Evolutionary conservation across 2,797 vertebrate genomes (phyloP).

Genomic region (Bovichtus variegatus): DNA sequence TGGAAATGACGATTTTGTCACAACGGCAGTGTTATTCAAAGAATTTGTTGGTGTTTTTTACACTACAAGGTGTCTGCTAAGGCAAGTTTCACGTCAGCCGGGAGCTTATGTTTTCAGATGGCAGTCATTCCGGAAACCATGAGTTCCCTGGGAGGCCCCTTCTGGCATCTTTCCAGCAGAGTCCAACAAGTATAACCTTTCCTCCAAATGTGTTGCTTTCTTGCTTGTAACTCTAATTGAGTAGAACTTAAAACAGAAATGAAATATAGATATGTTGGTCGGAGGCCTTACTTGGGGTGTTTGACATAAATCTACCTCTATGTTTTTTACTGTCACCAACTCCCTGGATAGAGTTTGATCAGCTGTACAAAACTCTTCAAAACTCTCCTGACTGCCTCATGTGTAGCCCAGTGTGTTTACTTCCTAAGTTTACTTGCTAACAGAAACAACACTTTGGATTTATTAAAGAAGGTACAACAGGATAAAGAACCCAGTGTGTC

Average conservation of each 20-base stretch:
- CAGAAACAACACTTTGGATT: slow-evolving; percentile 12
- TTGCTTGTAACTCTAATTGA: neutral
- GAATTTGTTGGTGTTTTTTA: slow-evolving; percentile 8
- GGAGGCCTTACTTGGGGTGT: neutral
- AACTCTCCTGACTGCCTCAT: slow-evolving; percentile 9
- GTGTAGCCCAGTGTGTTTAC: neutral
- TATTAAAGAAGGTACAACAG: neutral
- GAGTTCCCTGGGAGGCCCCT: neutral
- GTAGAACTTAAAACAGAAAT: neutral
- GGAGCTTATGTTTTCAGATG: slow-evolving; percentile 8
- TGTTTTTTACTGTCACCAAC: neutral
- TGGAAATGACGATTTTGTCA: slow-evolving; percentile 42
- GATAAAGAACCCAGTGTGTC: neutral
- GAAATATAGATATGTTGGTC: neutral
- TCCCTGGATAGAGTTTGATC: neutral
- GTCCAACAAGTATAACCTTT: slow-evolving; percentile 7
- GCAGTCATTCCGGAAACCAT: slow-evolving; percentile 3
- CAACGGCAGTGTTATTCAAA: neutral
- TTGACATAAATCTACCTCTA: neutral
- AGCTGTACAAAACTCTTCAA: slow-evolving; percentile 12
- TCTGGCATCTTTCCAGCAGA: slow-evolving; percentile 8
- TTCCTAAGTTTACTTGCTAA: slow-evolving; percentile 2
- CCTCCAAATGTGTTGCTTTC: neutral
- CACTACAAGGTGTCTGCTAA: neutral
- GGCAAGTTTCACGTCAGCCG: slow-evolving; percentile 30